Base-by-base conservation (phyloP, 2,797 vertebrate genomes). In the Cyprinella venusta region DNA sequence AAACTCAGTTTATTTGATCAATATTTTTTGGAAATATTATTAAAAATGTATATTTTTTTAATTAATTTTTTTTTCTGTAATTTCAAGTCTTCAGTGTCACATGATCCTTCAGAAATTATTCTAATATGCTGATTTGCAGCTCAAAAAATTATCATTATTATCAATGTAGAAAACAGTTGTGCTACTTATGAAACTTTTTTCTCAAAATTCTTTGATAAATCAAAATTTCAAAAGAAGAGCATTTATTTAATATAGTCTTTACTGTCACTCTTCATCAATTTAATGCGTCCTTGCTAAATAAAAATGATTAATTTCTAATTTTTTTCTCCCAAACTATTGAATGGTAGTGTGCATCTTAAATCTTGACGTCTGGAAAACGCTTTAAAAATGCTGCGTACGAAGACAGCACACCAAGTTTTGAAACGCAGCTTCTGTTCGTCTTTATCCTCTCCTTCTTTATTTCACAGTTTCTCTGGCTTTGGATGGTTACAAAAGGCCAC, bases 391-490 rank as follows among this genome's bases (percentile, higher is more conserved):
- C 8, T 26, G 6, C 19, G 1, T 3, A 18, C 1, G 2, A n/a
- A 54, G 33, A 33, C 16, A 54, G 19, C 45, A 64, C 2, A 50
- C 10, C 36, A 64, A 6, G 10, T 36, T 61, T 45, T n/a, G 13
- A 50, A 48, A 30, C 5, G 16, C 54, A n/a, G 21, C n/a, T 10
- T 75, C n/a, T 40, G 56, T 65, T 82, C 54, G 33, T 82, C 36
- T 82, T 61, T 36, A 18, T 61, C 54, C 74, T 76, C 72, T 30
- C 56, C 64, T 79, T 24, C 24, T n/a, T 79, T 12, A 30, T 72
- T 71, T 83, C 33, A 76, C 45, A 40, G 71, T 71, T 33, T 63
- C 61, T 83, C 63, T 81, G n/a, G 71, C 48, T 56, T 36, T 54
- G 12, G 21, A 56, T 16, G 68, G 67, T 38, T 64, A 50, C 30